Percentiles rank a stretch among this genome's conserved stretches.
phyloP scores from a whole-genome alignment of 2,888 invertebrate species.

The Hypomecis punctinalis region DNA sequence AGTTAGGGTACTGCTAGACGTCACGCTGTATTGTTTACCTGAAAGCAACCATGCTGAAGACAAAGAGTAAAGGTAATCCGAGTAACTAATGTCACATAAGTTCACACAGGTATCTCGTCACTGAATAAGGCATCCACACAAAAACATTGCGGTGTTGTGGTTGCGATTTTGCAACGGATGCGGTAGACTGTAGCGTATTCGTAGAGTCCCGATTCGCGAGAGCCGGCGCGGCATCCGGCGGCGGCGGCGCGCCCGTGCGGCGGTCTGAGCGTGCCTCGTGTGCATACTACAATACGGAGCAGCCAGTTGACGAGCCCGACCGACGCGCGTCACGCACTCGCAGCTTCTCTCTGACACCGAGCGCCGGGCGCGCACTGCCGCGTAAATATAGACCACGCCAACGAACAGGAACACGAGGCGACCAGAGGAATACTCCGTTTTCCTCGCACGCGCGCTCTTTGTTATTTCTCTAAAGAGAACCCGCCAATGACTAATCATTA shows the following conservation, averaged over 20 bases:
- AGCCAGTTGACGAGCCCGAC: constrained; percentile 48
- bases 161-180: constrained; percentile 55
- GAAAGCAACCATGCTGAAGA: constrained; percentile 52
- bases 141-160: constrained; percentile 56
- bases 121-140: constrained; percentile 58
- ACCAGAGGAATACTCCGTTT: constrained; percentile 62
- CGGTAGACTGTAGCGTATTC: constrained; percentile 47
- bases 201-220: constrained; percentile 49
- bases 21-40: constrained; percentile 50
- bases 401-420: constrained; percentile 77
- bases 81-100: constrained; percentile 44
- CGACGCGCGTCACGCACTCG: constrained; percentile 67
- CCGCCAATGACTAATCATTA: constrained; percentile 32
- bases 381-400: constrained; percentile 81
- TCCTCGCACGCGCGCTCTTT: constrained; percentile 47
- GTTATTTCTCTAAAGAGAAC: constrained; percentile 33
- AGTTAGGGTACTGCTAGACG: background rate
- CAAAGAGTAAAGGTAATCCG: constrained; percentile 44
- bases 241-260: constrained; percentile 59
- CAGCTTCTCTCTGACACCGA: constrained; percentile 71
- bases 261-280: constrained; percentile 55
- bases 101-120: constrained; percentile 56
- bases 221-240: constrained; percentile 46
- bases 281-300: constrained; percentile 45
- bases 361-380: constrained; percentile 74